Conservation (phyloP, 2,113 vertebrate species). For the Typhlomys cinereus region DNA sequence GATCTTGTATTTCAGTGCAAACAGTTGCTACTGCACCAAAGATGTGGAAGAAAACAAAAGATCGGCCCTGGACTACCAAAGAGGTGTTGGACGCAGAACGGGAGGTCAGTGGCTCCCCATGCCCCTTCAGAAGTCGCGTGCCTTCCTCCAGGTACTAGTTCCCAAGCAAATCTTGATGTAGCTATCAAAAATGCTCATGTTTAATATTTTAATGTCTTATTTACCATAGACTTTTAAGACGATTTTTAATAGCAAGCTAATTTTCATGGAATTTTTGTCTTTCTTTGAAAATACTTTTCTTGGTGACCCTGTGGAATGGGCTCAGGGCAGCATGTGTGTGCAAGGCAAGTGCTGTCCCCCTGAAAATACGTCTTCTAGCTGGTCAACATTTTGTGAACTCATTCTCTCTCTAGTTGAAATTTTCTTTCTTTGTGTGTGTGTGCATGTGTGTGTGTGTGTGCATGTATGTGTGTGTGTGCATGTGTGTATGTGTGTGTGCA, state of each 20-base stretch:
- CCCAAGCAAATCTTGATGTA: background rate
- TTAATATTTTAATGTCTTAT: background rate
- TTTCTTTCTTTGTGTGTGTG: background rate
- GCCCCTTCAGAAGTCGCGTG: background rate
- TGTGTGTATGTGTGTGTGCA: background rate
- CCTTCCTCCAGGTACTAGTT: conserved; percentile 18
- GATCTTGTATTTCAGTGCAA: conserved; percentile 87
- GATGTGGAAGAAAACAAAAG: conserved; percentile 97
- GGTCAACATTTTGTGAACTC: background rate
- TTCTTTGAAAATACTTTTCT: conserved; percentile 48
- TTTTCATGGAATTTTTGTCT: conserved; percentile 1
- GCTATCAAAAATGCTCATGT: background rate
- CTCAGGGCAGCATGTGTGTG: too few relatives aligned
- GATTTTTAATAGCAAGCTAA: background rate
- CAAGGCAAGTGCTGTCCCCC: too few relatives aligned
- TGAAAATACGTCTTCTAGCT: conserved; percentile 29
- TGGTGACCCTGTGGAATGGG: too few relatives aligned
- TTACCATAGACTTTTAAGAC: background rate
- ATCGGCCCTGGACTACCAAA: conserved; percentile 84
- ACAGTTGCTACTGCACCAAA: conserved; percentile 93
- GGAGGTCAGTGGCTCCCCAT: conserved; percentile 85
- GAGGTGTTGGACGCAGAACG: conserved; percentile 85
- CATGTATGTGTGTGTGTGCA: too few relatives aligned
- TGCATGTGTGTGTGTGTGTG: background rate
- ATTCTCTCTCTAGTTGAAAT: background rate